Base-by-base conservation (phyloP, 2,113 vertebrate genomes). In the Hylia prasina region DNA sequence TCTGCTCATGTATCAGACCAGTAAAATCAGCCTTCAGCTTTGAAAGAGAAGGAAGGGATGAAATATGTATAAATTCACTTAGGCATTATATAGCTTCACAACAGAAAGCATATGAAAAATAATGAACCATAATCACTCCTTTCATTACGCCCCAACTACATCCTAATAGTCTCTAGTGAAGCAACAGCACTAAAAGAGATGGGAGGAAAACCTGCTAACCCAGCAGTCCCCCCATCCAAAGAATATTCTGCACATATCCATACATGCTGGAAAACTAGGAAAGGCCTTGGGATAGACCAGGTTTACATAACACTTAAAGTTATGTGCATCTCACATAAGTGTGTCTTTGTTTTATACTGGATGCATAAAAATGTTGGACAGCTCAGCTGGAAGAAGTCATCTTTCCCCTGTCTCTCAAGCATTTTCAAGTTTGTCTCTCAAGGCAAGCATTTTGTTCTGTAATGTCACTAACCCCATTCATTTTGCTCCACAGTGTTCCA, bases 401-500 rank as follows among this genome's bases (percentile, higher is more conserved):
- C 64, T 42, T 72, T 89, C 11, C 53, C 33, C n/a, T 61, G 22
- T 20, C 63, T 87, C 48, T 61, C 54, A 40, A 48, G 39, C 2
- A 5, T 80, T 86, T 86, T 70, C 61, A 81, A 45, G 71, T 81
- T 92, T 64, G 35, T 63, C 64, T 90, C 48, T 96, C 72, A 64
- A 88, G 58, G 40, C 47, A 42, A 75, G 64, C 47, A 51, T 66
- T 90, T 51, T 44, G 16, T 58, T 78, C 86, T 63, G 76, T 31
- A 90, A 78, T 94, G 85, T 95, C 92, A 92, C 75, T 90, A 69
- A 83, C 76, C 68, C 47, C 83, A 73, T 86, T 92, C 90, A 90
- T 91, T 93, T 77, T 73, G 58, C 47, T 93, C 76, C 54, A 80
- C 3, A 6, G 78, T 51, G 66, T 91, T 88, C 58, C 68, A 70